Base-by-base conservation (phyloP, 2,113 vertebrate species). In the Oryzias celebensis region DNA sequence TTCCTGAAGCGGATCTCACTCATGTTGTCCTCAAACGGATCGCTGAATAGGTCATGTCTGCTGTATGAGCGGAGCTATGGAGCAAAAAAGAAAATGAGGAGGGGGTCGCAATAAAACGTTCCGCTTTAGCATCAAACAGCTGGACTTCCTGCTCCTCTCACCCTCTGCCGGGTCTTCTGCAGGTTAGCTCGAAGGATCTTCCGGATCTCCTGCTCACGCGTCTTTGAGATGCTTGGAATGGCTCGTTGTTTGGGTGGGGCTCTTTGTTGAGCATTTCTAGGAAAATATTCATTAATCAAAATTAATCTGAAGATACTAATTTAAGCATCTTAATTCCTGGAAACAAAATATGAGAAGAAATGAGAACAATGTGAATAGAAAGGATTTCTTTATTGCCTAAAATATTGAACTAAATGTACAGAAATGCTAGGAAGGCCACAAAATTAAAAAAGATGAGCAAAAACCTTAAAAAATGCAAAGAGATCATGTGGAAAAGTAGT, bases 21-120 rank as follows among this genome's bases (percentile, higher is more conserved):
- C 92, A 94, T 90, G 53, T 92, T 88, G 14, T 96, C 95, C 84
- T 98, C 96, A 0, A 92, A 93, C 1, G 94, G 94, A 72, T 98
- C 96, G 0, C 92, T 91, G 71, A 96, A 77, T 49, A 99, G 91
- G 0, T 95, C 95, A 80, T 98, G 96, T 64, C 95, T 87, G 80
- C 95, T 99, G 90, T 98, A 98, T 6, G 96, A 98, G 16, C 94
- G 93, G 31, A 99, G 75, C 97, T 99, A 85, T 15, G 55, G 31
- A 43, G 23, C 0, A 52, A 12, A 58, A 15, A 8, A 2, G 42
- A 0, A 1, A 14, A 16, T 20, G 1, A 13, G 4, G 2, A n/a
- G 24, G 17, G 6, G 56, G 31, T 47, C 44, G 14, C 13, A 22
- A 28, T 41, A 45, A 24, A 8, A 3, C 3, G 31, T 15, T 54